Evolutionary conservation across 2,113 vertebrate species (phyloP).

Genomic region (Eretmochelys imbricata): DNA sequence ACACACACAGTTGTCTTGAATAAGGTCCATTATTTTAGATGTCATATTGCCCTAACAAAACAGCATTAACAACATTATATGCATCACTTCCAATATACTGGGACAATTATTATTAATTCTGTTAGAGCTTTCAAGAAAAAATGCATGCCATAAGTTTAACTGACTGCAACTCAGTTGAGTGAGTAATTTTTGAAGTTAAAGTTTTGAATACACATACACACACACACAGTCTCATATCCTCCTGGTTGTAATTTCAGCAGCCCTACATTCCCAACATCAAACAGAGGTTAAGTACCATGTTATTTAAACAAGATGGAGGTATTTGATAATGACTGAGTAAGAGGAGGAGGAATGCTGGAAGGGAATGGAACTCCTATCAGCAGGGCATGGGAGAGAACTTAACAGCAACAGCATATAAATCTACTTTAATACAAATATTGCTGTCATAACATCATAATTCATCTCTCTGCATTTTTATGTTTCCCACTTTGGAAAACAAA

Average conservation of each 20-base stretch:
- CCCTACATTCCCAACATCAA: constrained; percentile 67
- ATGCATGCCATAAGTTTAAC: not conserved
- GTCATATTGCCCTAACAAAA: not conserved
- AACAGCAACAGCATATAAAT: not conserved
- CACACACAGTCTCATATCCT: not conserved
- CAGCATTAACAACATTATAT: not conserved
- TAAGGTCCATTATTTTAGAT: not conserved
- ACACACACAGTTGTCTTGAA: not conserved
- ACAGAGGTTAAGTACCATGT: constrained; percentile 58
- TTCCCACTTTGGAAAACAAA: constrained; percentile 63
- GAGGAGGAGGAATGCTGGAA: constrained; percentile 37
- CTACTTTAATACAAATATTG: constrained; percentile 47
- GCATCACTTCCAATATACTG: not conserved
- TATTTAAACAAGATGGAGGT: constrained; percentile 74
- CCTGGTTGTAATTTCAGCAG: constrained; percentile 64
- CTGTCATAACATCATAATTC: constrained; percentile 29
- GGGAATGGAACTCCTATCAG: not conserved
- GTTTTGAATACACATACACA: not conserved
- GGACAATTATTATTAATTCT: not conserved
- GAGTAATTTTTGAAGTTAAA: not conserved
- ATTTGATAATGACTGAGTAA: constrained; percentile 66
- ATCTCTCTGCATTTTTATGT: constrained; percentile 46
- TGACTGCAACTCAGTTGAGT: not conserved
- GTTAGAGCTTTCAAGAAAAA: not conserved
- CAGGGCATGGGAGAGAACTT: not conserved